These are phyloP conservation scores for Danaus melanippus DNA, from an alignment of 1,140 invertebrate species.

Conservation along the genomic window DNA sequence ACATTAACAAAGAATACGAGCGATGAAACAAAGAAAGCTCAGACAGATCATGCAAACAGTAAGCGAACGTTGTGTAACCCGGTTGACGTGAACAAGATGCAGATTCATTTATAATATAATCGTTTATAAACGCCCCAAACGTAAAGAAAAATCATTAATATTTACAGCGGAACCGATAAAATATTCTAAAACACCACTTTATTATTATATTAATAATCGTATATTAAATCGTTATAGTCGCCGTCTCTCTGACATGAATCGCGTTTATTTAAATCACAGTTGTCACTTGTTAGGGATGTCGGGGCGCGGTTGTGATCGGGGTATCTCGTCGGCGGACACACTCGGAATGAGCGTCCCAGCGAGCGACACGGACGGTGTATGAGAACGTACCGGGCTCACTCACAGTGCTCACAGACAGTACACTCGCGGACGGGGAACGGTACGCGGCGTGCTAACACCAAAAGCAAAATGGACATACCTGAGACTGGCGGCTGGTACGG, in stretches of 20 bases:
- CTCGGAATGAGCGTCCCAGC: slow-evolving; percentile 18
- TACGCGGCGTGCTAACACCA: slow-evolving; percentile 60
- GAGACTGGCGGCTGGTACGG: slow-evolving; percentile 64
- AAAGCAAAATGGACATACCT: slow-evolving; percentile 70
- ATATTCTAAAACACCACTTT: background rate
- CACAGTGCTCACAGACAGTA: slow-evolving; percentile 56
- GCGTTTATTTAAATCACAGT: slow-evolving; percentile 13
- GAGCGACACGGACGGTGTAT: slow-evolving; percentile 36
- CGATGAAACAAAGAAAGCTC: slow-evolving; percentile 30
- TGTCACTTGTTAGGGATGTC: slow-evolving; percentile 16
- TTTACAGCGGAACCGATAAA: too few species aligned
- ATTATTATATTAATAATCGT: slow-evolving; percentile 3
- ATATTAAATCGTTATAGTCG: slow-evolving; percentile 1
- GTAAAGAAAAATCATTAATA: too few species aligned
- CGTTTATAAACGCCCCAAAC: too few species aligned
- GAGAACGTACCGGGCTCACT: slow-evolving; percentile 51
- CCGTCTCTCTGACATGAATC: slow-evolving; percentile 2
- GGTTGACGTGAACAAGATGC: background rate
- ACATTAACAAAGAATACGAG: slow-evolving; percentile 7
- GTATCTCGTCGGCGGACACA: slow-evolving; percentile 21
- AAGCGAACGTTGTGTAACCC: slow-evolving; percentile 24
- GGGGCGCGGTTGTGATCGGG: slow-evolving; percentile 15
- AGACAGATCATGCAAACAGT: slow-evolving; percentile 35
- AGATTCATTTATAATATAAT: too few species aligned
- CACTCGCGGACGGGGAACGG: slow-evolving; percentile 53